Percentiles rank a stretch among this genome's conserved stretches.
Conservation (phyloP, 2,797 vertebrate genomes). For the Molossus alvarezi region DNA sequence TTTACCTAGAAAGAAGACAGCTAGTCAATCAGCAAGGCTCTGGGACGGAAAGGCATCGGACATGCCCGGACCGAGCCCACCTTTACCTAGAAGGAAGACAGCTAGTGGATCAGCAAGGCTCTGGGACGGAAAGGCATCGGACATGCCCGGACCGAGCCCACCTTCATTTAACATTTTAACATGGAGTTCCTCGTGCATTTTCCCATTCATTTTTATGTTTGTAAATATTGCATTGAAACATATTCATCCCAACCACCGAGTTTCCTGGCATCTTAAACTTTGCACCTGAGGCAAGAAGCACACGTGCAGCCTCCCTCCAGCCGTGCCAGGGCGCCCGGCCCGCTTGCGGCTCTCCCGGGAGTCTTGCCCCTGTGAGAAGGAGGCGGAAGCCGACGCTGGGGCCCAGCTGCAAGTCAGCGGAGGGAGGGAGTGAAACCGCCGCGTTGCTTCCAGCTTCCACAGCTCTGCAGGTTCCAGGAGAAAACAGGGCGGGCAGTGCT, state of each 20-base stretch:
- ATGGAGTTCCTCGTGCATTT: background rate
- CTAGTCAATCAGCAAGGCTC: accelerated
- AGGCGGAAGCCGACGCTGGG: no score
- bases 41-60: background rate
- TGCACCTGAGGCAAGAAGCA: background rate
- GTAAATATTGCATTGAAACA: background rate
- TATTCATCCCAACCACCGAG: background rate
- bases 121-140: background rate
- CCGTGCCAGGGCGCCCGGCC: background rate
- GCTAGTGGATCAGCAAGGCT: accelerated
- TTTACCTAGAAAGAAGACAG: no score
- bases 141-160: background rate
- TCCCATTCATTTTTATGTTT: no score
- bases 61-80: background rate
- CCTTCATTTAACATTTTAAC: background rate
- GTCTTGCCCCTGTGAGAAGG: no score
- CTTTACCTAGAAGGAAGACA: no score
- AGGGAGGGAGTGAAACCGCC: no score
- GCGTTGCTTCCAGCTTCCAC: no score
- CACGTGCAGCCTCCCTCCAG: background rate
- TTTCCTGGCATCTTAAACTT: background rate
- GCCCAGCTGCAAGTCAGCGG: no score
- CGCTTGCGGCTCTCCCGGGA: background rate
- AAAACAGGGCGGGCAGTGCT: no score
- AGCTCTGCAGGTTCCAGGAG: no score